Conservation (phyloP, 2,888 invertebrate species). For the Ophion ellenae region DNA sequence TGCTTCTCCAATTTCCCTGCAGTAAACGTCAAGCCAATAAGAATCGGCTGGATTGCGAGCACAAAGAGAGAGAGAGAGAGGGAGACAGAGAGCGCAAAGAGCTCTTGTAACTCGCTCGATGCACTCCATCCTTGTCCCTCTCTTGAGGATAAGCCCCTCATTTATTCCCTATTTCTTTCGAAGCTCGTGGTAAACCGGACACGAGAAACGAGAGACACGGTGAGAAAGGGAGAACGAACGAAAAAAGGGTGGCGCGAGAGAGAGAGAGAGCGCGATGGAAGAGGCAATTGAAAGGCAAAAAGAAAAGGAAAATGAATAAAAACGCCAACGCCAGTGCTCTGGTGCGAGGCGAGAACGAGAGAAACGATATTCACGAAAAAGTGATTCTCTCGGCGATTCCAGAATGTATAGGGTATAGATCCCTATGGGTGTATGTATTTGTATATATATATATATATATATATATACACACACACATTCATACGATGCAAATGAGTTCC, state of each 20-base stretch:
- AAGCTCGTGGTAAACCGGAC: constrained; percentile 38
- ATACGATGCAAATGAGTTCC: constrained; percentile 21
- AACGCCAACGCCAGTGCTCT: constrained; percentile 31
- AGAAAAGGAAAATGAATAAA: background rate
- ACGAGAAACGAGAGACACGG: constrained; percentile 10
- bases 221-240: background rate
- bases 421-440: background rate
- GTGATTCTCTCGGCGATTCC: constrained; percentile 37
- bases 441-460: background rate
- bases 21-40: constrained; percentile 74
- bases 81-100: constrained; percentile 38
- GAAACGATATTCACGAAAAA: constrained; percentile 34
- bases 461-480: too few relatives aligned
- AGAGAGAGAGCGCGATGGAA: constrained; percentile 20
- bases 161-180: constrained; percentile 62
- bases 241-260: background rate
- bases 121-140: constrained; percentile 34
- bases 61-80: background rate
- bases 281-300: constrained; percentile 32
- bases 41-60: constrained; percentile 56
- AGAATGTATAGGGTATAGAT: constrained; percentile 32
- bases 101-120: constrained; percentile 33
- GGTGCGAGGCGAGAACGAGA: constrained; percentile 56
- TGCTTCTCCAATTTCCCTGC: constrained; percentile 76
- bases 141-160: constrained; percentile 65